Evolutionary conservation across 2,113 vertebrate genomes (phyloP).

Genomic region (Trichechus manatus): DNA sequence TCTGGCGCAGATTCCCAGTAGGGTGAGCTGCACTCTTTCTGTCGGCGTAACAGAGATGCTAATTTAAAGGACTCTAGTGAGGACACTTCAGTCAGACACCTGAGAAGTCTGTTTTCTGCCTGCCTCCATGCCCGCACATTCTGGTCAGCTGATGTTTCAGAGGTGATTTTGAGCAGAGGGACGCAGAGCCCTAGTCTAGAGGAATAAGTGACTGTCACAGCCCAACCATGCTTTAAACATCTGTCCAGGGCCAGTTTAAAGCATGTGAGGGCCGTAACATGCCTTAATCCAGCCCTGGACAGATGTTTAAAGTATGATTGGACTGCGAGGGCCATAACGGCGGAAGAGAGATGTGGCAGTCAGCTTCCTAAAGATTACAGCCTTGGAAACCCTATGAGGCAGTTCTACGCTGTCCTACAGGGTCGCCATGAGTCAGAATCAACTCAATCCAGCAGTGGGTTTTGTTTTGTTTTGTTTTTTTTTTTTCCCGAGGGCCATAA

Average conservation of each 20-base stretch:
- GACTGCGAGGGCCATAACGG: not conserved
- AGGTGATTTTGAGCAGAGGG: constrained; percentile 15
- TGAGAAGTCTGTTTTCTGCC: not conserved
- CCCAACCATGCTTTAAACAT: not conserved
- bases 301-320: not conserved
- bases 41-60: not conserved
- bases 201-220: not conserved
- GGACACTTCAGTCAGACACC: not conserved
- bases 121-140: not conserved
- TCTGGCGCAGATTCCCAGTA: not conserved
- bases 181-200: not conserved
- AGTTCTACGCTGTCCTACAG: no score
- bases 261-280: no score
- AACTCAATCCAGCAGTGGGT: no score
- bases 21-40: not conserved
- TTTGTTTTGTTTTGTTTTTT: no score
- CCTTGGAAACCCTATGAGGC: no score
- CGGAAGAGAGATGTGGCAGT: no score
- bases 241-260: not conserved
- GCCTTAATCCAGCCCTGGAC: no score
- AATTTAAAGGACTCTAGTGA: constrained; percentile 29
- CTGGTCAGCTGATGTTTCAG: not conserved
- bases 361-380: no score
- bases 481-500: no score
- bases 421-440: no score